Percentiles rank a stretch among this genome's conserved stretches.
Evolutionary conservation across 1,140 invertebrate species (phyloP).

Genomic region (Zaprionus nigranus): DNA sequence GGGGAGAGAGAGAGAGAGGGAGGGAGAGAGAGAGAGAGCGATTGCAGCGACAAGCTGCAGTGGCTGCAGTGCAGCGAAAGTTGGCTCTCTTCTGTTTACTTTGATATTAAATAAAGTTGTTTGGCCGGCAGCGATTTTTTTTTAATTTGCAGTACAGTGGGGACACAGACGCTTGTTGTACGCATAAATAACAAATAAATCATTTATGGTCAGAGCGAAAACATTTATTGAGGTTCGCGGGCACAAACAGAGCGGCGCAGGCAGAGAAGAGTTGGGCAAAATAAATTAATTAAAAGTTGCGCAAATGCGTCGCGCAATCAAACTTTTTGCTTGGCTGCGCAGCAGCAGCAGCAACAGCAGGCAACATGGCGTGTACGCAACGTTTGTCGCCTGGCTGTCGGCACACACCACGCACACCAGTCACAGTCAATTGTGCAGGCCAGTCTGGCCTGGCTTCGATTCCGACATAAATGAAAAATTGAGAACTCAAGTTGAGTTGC

Average conservation of each 20-base stretch:
- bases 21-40: constrained; percentile 9
- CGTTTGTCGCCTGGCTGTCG: constrained; percentile 43
- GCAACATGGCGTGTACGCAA: constrained; percentile 40
- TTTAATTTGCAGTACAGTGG: constrained; percentile 56
- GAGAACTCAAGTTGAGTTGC: constrained; percentile 55
- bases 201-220: constrained; percentile 77
- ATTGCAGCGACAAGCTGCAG: constrained; percentile 12
- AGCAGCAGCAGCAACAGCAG: too few relatives aligned
- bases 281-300: constrained; percentile 80
- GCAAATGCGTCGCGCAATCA: constrained; percentile 49
- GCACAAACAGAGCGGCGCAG: constrained; percentile 24
- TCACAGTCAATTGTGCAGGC: constrained; percentile 50
- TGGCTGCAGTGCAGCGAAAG: constrained; percentile 32
- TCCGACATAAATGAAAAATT: constrained; percentile 75
- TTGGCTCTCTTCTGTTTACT: constrained; percentile 57
- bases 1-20: background rate
- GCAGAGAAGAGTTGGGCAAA: constrained; percentile 61
- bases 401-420: constrained; percentile 25
- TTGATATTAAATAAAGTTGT: constrained; percentile 83
- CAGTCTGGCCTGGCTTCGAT: constrained; percentile 59
- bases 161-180: constrained; percentile 39
- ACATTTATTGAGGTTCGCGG: constrained; percentile 71
- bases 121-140: constrained; percentile 58
- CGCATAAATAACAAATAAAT: constrained; percentile 83
- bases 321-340: constrained; percentile 38